These are phyloP conservation scores for Pocillopora verrucosa DNA, from an alignment of 64 coral and sea anemone species.

Conservation along the genomic window DNA sequence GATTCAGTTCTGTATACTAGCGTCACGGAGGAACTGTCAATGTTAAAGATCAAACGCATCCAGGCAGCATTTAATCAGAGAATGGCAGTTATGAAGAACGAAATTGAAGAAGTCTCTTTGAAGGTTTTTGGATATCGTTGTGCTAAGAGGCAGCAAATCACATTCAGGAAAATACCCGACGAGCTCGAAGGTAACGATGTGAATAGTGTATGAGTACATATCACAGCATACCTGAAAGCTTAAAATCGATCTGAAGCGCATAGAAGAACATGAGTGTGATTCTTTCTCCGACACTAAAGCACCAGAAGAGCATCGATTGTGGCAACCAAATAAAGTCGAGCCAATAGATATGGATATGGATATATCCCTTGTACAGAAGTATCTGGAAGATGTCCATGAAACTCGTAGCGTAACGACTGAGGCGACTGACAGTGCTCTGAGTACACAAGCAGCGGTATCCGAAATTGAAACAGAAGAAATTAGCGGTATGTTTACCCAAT, in stretches of 20 bases:
- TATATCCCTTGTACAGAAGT: not conserved
- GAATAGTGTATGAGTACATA: not conserved
- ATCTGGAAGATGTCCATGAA: not conserved
- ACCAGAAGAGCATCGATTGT: too few relatives aligned
- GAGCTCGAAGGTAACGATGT: not conserved
- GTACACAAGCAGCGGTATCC: not conserved
- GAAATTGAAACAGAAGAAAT: not conserved
- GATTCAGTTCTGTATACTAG: not conserved
- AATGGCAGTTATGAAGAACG: not conserved
- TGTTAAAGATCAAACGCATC: not conserved
- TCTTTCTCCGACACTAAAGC: not conserved
- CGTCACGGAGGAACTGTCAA: not conserved
- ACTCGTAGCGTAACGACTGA: not conserved
- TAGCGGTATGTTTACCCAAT: not conserved
- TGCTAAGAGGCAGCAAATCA: not conserved
- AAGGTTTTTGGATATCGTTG: not conserved
- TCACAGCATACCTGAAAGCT: not conserved
- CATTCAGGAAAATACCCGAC: not conserved
- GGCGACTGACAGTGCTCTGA: not conserved
- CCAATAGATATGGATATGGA: not conserved
- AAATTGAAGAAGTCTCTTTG: not conserved
- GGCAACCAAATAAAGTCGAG: not conserved
- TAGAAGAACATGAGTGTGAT: not conserved
- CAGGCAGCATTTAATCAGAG: not conserved
- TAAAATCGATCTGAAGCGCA: not conserved